Evolutionary conservation across 2,888 invertebrate genomes (phyloP).

Genomic region (Pseudococcus longispinus): DNA sequence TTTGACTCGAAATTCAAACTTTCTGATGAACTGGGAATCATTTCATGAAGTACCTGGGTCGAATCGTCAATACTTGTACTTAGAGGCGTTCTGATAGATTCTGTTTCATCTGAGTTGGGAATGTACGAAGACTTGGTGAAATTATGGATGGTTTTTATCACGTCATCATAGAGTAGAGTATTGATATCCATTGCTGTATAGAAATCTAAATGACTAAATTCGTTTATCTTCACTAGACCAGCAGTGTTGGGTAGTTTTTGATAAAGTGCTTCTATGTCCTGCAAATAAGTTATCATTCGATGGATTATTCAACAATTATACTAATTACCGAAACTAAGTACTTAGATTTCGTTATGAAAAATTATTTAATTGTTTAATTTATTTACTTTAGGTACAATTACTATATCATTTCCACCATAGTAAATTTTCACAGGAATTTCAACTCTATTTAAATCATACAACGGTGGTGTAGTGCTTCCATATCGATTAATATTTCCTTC

Average conservation of each 20-base stretch:
- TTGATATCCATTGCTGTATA: neutral
- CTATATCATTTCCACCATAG: constrained; percentile 76
- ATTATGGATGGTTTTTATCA: neutral
- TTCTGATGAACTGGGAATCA: too few relatives aligned
- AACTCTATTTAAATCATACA: constrained; percentile 63
- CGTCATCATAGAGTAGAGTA: neutral
- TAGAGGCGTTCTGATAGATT: too few relatives aligned
- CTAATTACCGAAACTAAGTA: neutral
- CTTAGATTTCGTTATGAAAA: neutral
- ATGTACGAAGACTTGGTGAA: neutral
- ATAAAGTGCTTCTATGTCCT: neutral
- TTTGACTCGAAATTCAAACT: too few relatives aligned
- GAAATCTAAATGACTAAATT: neutral
- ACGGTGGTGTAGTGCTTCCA: neutral
- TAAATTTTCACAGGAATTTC: constrained; percentile 72
- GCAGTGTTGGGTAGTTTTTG: neutral
- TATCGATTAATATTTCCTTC: neutral
- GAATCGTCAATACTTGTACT: too few relatives aligned
- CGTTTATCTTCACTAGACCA: neutral
- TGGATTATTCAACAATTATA: neutral
- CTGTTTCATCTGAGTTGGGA: too few relatives aligned
- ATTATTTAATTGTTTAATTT: constrained; percentile 59
- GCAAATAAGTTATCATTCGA: neutral
- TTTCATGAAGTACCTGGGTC: too few relatives aligned
- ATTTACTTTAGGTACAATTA: constrained; percentile 71